Base-by-base conservation (phyloP, 2,797 vertebrate genomes). In the Pyrrhura leucotis region DNA sequence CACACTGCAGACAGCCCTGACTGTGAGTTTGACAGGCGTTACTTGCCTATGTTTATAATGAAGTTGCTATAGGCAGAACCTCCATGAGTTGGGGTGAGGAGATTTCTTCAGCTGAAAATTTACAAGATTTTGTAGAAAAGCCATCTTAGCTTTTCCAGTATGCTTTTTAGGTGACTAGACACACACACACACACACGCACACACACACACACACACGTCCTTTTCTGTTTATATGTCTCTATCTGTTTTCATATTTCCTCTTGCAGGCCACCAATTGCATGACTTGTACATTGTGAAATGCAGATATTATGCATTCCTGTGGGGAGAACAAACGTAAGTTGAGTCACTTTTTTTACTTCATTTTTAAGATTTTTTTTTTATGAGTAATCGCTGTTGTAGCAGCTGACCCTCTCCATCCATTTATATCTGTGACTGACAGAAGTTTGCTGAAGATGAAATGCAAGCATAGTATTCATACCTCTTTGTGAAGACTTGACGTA, bases 1-100 rank as follows among this genome's bases (percentile, higher is more conserved):
- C 7, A 4, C 15, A 12, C 78, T 92, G 90, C 93, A 96, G 97
- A 94, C 94, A 92, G 92, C 95, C 89, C 92, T 87, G 87, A 66
- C 92, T 89, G 69, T 63, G 95, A 92, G 80, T 82, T 89, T 96
- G 95, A 95, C 95, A 96, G 95, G 94, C 31, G 22, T 77, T 66
- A 42, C 88, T 97, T 85, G 85, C 85, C 83, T 66, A 78, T 7
- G 65, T 95, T 96, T 94, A 76, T 94, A 94, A 95, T 39, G 89
- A 94, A 97, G 84, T 28, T 72, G 88, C 75, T 85, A 79, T 90
- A 90, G 76, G 85, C 86, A 95, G 90, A 93, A 94, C 94, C 90
- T 92, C 78, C 81, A 73, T 31, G 18, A 51, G 12, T n/a, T 85
- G 61, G 39, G 61, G 68, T 68, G 51, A 96, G 80, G 78, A 62